Evolutionary conservation across 2,888 invertebrate species (phyloP), one percentile per base, ranked within the genome.

Genomic region (Drosophila nigricruria): DNA sequence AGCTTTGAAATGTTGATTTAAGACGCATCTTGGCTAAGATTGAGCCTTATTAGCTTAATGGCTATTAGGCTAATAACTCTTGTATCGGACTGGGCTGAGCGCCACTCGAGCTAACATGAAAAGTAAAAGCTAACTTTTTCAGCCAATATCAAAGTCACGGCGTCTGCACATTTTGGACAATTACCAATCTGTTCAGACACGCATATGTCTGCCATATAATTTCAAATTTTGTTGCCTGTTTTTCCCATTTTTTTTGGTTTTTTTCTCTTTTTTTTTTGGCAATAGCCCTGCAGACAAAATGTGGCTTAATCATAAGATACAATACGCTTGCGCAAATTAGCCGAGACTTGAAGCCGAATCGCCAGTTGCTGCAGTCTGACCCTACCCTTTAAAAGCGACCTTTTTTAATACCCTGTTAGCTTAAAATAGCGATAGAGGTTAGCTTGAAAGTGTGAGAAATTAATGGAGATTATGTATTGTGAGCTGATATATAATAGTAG

Each of bases 291-390:
- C 65, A 67, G 69, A 61, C 72, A 67, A 79, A 82, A 82, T 81
- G 79, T 70, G 68, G 82, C 76, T 77, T 81, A 82, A 81, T 81
- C 82, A 79, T 77, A 79, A 77, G 77, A 67, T 76, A 65, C 73
- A 71, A 54, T 20, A 70, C 67, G 50, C 59, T 73, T 71, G 76
- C 66, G 69, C 79, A 82, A 82, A 81, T 81, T 81, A 81, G 82
- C 68, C 67, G 64, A 72, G 73, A 80, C 66, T 70, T 43, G 52
- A 49, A 56, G 59, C 47, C 62, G 52, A 49, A 42, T 53, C 34
- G 45, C 49, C 47, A 71, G 23, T 45, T 47, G 45, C 64, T 47
- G 43, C 20, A 27, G 43, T 50, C 60, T 70, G 79, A 80, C 69
- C 77, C 80, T 69, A 52, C 43, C 53, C 45, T 57, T 42, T 62